Base-by-base conservation (phyloP, 2,113 vertebrate genomes). In the Spermophilus dauricus region DNA sequence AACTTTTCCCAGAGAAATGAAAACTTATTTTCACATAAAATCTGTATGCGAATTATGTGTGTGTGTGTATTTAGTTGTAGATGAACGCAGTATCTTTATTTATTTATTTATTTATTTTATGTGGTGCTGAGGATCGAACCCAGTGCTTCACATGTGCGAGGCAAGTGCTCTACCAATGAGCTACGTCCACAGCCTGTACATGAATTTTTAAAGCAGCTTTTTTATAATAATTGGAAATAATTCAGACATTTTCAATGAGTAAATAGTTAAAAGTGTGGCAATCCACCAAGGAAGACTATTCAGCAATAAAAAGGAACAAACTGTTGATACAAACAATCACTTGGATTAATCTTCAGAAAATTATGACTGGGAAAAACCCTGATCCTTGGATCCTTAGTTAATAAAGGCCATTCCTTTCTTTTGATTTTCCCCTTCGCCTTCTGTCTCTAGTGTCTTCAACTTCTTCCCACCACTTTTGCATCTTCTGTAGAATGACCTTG, bases 21-120 rank as follows among this genome's bases (percentile, higher is more conserved):
- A 80, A 93, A 80, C 12, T 84, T 77, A n/a, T 28, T 45, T 89
- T 80, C n/a, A 90, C 39, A 77, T 14, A 85, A 89, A 84, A 78
- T 2, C 72, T 73, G 4, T 72, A 58, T 22, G 12, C 70, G 32
- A 61, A 70, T 84, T 32, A 45, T 51, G 12, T 51, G 12, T 51
- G 12, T 48, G 11, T 51, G 12, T 51, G 12, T 51, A 51, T 51
- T 51, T 51, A 51, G 12, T 51, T 51, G 48, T 51, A 51, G 48
- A 51, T 51, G 10, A 51, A 51, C 48, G 12, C 48, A 51, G 12
- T 51, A 12, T 51, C 10, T 51, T 51, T 51, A 1, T 51, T 13
- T 51, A 51, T 51, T 2, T 51, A 51, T 51, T 51, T 51, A 51
- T 51, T 2, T 51, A 51, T 51, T 51, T 51, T 51, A 51, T 51